Evolutionary conservation across 2,888 invertebrate species (phyloP), one percentile per base, ranked within the genome.

Genomic region (Tetranychus truncatus): DNA sequence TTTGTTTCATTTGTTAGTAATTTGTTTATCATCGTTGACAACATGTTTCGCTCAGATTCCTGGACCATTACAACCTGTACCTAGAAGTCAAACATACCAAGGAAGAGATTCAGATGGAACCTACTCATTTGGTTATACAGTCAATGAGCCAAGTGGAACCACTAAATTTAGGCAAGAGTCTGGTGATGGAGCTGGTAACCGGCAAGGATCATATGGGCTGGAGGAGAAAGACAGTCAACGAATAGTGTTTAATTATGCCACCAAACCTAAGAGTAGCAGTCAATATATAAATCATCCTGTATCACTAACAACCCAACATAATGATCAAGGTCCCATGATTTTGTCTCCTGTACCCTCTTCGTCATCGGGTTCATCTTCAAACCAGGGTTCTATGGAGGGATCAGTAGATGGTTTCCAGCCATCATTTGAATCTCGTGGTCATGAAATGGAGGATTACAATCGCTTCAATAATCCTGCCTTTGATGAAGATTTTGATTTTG

Each of bases 141-240:
- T 75, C 45, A 45, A 75, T 5, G 75, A 75, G 9, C 71, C 71
- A 5, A 34, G 65, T 24, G 71, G 67, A 45, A 20, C 24, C 7
- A 72, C 71, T 18, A 65, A 67, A 45, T 75, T 75, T 65, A 71
- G 75, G 8, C 75, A 72, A 15, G 75, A 75, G 34, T 69, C 75
- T 65, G 75, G 75, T 6, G 72, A 71, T 34, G 71, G 55, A 7
- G 45, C 44, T 3, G 75, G 75, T 44, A 69, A 45, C 18, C 67
- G 67, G 21, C 75, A 71, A 46, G 75, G 75, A 6, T 75, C 75
- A 20, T 75, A 75, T 65, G 75, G 75, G 2, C 24, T 75, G 65
- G 34, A 21, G 8, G 72, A 71, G 20, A 55, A 71, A 1, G 75
- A 71, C 45, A 55, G 71, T 45, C 74, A 67, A 21, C 69, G 69